Base-by-base conservation (phyloP, 2,888 invertebrate genomes). In the Tenodera sinensis region DNA sequence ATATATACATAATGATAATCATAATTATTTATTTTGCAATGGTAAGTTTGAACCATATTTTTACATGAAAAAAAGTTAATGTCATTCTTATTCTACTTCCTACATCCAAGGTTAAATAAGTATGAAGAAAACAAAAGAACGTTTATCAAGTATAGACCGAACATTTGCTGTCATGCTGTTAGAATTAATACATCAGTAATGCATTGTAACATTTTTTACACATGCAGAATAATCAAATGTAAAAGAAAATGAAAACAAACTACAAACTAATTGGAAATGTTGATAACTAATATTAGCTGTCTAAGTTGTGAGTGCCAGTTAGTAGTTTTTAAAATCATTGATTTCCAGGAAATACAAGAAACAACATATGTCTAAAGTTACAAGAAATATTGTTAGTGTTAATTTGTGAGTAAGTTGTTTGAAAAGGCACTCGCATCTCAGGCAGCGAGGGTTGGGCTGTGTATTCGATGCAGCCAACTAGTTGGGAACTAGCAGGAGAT, bases 1-100 rank as follows among this genome's bases (percentile, higher is more conserved):
- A 83, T 83, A 83, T 20, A 83, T 83, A 83, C 27, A 83, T 83
- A 83, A 28, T 28, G 28, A 83, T 83, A 83, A 28, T 28, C 30
- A 83, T 83, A 83, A 28, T 28, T 83, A 83, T 83, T 28, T 83
- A 83, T 83, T 30, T 20, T 30, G 8, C 28, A 28, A 28, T 81
- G 27, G 54, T 81, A 81, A 87, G 28, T 81, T 54, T 81, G 54
- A 54, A 47, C 81, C 27, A 88, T 85, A 88, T 82, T 85, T 88
- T 88, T 85, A 88, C 88, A 84, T 42, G 71, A 84, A 85, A 71
- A 28, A 71, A 84, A 30, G 20, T 88, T 20, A 15, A 34, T 84
- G 81, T 42, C 81, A 83, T 71, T 28, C 86, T 87, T 82, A 81
- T 87, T 42, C 87, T 87, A 82, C 87, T 87, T 71, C 54, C 54